Evolutionary conservation across 1,140 invertebrate species (phyloP), one percentile per base, ranked within the genome.

Genomic region (Apocrypta bakeri): DNA sequence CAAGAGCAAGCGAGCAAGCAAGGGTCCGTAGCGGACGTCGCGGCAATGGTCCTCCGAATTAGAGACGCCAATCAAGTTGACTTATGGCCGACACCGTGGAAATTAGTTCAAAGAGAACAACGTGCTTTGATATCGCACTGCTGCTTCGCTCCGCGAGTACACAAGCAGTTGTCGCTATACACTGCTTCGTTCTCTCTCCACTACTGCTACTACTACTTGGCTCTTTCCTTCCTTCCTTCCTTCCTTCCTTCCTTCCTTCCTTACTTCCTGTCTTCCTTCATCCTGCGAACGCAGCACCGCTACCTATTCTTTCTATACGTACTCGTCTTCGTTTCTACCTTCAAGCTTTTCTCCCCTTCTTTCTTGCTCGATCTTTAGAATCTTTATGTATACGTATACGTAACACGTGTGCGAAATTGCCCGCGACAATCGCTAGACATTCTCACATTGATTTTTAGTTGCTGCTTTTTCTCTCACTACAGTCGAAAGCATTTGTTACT

Each of bases 1-100:
- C n/a, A n/a, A 24, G 6, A n/a, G n/a, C n/a, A n/a, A n/a, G n/a
- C n/a, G n/a, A n/a, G n/a, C n/a, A n/a, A 11, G 64, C n/a, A 69
- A 31, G 33, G 64, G 25, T 24, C 17, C 1, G 31, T 2, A 42
- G 74, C 78, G 24, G 25, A 68, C 71, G 72, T 48, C 71, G 40
- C 56, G 24, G 37, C 75, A 72, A 84, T 66, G 80, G 66, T 77
- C 79, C 79, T 79, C 71, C 40, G 64, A 84, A 84, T 84, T 84
- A 82, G 83, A 79, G 83, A 84, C 80, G 83, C 80, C 80, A 84
- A 84, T 84, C 83, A 82, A 77, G 61, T 63, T 84, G 81, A 84
- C 84, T 84, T 84, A 84, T 83, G 77, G 66, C n/a, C 84, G 69
- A 69, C 72, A 75, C 68, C 71, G 84, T 74, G 76, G 63, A 83